Conservation (phyloP, 2,113 vertebrate species). For the Laticauda laticaudata region DNA sequence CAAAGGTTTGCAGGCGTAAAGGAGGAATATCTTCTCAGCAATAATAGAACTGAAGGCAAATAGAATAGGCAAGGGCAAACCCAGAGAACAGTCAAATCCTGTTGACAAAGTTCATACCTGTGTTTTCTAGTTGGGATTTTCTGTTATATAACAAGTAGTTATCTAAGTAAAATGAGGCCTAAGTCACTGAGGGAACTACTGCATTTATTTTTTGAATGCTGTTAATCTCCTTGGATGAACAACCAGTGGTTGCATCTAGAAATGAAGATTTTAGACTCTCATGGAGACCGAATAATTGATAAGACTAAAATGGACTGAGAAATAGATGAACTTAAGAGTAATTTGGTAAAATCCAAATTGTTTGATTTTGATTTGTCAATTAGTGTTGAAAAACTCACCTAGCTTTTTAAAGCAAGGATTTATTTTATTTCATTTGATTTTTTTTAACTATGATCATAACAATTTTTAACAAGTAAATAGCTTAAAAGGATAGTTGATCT, state of each 20-base stretch:
- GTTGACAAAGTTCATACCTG: not conserved
- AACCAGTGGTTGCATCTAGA: not conserved
- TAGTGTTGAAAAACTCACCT: constrained; percentile 17
- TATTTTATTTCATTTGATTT: constrained; percentile 27
- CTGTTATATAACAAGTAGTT: not conserved
- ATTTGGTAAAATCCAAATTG: not conserved
- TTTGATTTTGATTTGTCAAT: not conserved
- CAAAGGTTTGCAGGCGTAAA: not conserved
- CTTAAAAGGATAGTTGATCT: constrained; percentile 32
- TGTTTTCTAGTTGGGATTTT: not conserved
- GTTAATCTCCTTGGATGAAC: not conserved
- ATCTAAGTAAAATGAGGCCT: not conserved
- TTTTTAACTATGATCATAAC: not conserved
- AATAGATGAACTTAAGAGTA: not conserved
- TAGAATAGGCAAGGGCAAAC: not conserved
- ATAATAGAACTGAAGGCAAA: not conserved
- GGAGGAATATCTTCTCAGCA: not conserved
- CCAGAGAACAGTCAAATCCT: not conserved
- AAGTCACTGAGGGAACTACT: not conserved
- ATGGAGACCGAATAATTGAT: not conserved
- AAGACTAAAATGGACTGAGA: not conserved
- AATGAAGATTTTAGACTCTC: not conserved
- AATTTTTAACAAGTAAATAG: constrained; percentile 24
- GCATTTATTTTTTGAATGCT: not conserved
- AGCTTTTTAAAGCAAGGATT: constrained; percentile 44